Base-by-base conservation (phyloP, 2,888 invertebrate species). In the Microctonus brassicae region DNA sequence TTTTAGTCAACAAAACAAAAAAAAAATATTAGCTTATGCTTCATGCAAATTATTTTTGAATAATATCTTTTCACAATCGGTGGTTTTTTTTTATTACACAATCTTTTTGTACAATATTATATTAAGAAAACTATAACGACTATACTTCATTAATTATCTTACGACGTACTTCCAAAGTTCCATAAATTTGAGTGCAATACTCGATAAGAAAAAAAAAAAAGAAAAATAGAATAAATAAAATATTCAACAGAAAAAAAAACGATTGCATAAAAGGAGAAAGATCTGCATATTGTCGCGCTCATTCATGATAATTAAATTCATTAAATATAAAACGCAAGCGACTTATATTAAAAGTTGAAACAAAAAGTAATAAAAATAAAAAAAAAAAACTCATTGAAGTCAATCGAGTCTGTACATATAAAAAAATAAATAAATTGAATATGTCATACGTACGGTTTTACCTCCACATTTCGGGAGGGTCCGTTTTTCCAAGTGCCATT, bases 401-500 rank as follows among this genome's bases (percentile, higher is more conserved):
- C 24, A 39, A 39, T 39, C 29, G 29, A 29, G 29, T 29, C 4
- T 29, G 7, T 29, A 29, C 7, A 29, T 29, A 29, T 5, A 5
- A 29, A 5, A 63, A 36, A 42, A 63, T 26, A 24, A 42, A 42
- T n/a, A 42, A 63, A 63, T 39, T 26, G 13, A 42, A 47, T 9
- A 22, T 61, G 22, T 22, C 29, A 42, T 34, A 42, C n/a, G 13
- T 24, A 64, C 64, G 64, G 33, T 29, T 24, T 29, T 52, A 29
- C 52, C 64, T 47, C 33, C 20, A 57, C 39, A 34, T 58, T n/a
- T n/a, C 24, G 52, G 62, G 70, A 39, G 36, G 22, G 20, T 58
- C 58, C 20, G 64, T 42, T 42, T 42, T 42, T 70, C 61, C 64
- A 72, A 74, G 73, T 74, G 69, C 75, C 75, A 75, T 75, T 71